phyloP scores from a whole-genome alignment of 2,888 invertebrate species.

The Platerodrilus igneus region DNA sequence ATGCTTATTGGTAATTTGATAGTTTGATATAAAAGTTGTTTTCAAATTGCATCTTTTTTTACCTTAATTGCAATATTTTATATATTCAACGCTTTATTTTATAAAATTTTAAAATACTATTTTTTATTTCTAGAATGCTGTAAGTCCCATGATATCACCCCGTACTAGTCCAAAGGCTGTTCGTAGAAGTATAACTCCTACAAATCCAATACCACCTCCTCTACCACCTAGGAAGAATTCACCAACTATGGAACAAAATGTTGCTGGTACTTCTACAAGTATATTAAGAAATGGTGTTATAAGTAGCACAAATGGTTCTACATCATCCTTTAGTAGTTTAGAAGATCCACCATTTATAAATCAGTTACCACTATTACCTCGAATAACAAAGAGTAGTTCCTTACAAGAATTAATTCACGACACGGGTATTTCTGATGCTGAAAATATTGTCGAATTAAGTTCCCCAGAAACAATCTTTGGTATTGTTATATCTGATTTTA shows the following conservation, averaged over 20 bases:
- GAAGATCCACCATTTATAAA: constrained; percentile 30
- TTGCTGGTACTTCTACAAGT: constrained; percentile 32
- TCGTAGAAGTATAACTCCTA: constrained; percentile 44
- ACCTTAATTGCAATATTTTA: not conserved
- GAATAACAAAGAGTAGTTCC: constrained; percentile 43
- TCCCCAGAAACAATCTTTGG: constrained; percentile 71
- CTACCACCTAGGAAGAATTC: constrained; percentile 58
- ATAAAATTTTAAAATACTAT: not conserved
- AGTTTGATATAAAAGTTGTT: too few species aligned
- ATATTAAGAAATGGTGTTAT: constrained; percentile 1
- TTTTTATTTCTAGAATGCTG: constrained; percentile 44
- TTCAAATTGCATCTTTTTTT: too few species aligned
- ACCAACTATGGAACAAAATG: constrained; percentile 44
- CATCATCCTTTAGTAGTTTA: constrained; percentile 42
- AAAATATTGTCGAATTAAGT: constrained; percentile 49
- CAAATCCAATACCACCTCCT: constrained; percentile 54
- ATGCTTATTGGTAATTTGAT: too few species aligned
- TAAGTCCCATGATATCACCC: constrained; percentile 56
- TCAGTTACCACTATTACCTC: constrained; percentile 26
- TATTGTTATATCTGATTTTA: constrained; percentile 62
- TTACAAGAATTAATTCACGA: constrained; percentile 43
- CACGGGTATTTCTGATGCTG: constrained; percentile 21
- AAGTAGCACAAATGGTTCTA: constrained; percentile 32
- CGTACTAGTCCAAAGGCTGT: constrained; percentile 53
- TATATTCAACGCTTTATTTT: constrained; percentile 26